Evolutionary conservation across 2,797 vertebrate species (phyloP).

Genomic region (Peromyscus attwateri): DNA sequence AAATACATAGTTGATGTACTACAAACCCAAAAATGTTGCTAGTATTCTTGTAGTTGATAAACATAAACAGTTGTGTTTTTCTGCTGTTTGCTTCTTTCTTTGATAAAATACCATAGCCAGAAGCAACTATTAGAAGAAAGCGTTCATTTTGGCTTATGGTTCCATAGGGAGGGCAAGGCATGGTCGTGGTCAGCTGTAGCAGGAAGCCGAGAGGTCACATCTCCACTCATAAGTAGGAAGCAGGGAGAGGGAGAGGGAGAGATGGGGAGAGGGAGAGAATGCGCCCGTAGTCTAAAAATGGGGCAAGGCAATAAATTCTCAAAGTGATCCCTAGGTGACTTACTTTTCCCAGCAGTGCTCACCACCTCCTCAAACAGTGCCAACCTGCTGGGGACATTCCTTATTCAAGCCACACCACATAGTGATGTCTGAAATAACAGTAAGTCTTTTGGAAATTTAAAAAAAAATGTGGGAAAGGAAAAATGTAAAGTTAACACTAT

Average conservation of each 20-base stretch:
- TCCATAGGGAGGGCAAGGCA: not conserved
- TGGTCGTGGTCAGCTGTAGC: not conserved
- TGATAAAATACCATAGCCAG: not conserved
- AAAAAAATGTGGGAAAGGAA: not conserved
- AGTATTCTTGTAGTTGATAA: not conserved
- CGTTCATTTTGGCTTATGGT: not conserved
- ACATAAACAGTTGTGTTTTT: not conserved
- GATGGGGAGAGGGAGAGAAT: not conserved
- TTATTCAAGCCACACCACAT: not conserved
- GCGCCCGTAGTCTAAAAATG: not conserved
- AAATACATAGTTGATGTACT: not conserved
- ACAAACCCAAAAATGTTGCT: not conserved
- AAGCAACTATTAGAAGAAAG: not conserved
- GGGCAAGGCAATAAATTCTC: too few relatives aligned
- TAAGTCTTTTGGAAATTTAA: not conserved
- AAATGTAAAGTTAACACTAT: conserved; percentile 3
- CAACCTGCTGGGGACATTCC: too few relatives aligned
- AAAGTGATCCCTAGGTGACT: not conserved
- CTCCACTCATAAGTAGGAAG: not conserved
- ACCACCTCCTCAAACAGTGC: not conserved
- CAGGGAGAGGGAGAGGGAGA: not conserved
- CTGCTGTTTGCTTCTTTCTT: not conserved
- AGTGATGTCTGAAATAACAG: not conserved
- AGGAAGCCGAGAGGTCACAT: not conserved
- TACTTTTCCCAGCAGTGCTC: not conserved